These are phyloP conservation scores for Telmatherina bonti DNA, from an alignment of 2,797 vertebrate genomes.

Conservation along the genomic window DNA sequence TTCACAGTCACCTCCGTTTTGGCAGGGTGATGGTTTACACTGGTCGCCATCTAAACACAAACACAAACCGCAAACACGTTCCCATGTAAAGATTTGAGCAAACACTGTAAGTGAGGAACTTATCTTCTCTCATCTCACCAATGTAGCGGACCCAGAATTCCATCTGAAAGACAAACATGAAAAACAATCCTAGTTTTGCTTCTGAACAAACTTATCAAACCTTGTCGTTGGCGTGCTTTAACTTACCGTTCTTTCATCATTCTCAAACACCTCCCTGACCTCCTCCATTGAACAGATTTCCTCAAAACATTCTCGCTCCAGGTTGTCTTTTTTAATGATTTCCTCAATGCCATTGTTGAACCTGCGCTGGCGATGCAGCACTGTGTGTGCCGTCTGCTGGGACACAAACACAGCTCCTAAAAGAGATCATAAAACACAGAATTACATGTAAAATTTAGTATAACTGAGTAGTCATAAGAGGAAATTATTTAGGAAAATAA, in stretches of 20 bases:
- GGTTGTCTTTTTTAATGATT: constrained; percentile 79
- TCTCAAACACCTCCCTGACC: constrained; percentile 93
- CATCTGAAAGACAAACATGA: constrained; percentile 79
- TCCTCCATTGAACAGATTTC: constrained; percentile 91
- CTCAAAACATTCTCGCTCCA: constrained; percentile 94
- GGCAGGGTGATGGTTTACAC: constrained; percentile 89
- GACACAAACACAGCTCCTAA: constrained; percentile 85
- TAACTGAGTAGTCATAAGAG: too few species aligned
- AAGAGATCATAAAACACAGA: constrained; percentile 5
- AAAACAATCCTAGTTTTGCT: not conserved
- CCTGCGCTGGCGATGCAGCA: constrained; percentile 86
- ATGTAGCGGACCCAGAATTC: constrained; percentile 91
- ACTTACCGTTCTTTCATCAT: constrained; percentile 88
- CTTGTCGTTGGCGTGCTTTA: not conserved
- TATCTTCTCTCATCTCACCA: constrained; percentile 81
- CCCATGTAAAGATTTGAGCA: not conserved
- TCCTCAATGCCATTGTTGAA: constrained; percentile 92
- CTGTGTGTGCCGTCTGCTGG: constrained; percentile 74
- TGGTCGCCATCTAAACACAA: constrained; percentile 90
- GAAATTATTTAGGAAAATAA: too few species aligned
- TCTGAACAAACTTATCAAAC: not conserved
- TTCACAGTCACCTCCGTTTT: constrained; percentile 87
- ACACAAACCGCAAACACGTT: constrained; percentile 11
- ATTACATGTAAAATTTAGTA: too few species aligned
- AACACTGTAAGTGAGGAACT: not conserved